These are phyloP conservation scores for Patagioenas fasciata DNA, from an alignment of 2,113 vertebrate genomes.

Conservation along the genomic window DNA sequence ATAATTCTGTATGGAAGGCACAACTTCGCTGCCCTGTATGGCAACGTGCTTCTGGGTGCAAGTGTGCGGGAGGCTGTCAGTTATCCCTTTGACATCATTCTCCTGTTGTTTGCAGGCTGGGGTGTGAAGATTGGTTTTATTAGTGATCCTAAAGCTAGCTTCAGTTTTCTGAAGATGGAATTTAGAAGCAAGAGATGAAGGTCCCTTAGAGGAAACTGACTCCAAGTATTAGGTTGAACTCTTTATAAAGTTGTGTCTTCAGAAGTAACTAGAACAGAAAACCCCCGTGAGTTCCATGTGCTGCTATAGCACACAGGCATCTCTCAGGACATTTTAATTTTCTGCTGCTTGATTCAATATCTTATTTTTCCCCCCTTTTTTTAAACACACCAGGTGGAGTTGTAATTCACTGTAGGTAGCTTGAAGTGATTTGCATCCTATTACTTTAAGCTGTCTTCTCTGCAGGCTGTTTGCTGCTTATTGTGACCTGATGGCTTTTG, in stretches of 20 bases:
- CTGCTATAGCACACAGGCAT: neutral
- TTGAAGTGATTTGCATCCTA: neutral
- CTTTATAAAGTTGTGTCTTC: neutral
- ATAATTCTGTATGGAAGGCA: neutral
- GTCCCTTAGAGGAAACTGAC: neutral
- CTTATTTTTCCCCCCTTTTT: neutral
- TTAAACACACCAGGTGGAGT: neutral
- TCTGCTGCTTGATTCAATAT: neutral
- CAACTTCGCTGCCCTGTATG: accelerated
- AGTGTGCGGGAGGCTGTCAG: neutral
- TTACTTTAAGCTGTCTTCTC: neutral
- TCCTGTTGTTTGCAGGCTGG: neutral
- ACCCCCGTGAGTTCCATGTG: neutral
- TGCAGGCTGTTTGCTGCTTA: neutral
- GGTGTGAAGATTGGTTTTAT: neutral
- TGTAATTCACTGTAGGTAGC: neutral
- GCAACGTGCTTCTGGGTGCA: accelerated
- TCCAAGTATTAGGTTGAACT: neutral
- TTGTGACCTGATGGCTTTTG: neutral
- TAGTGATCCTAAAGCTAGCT: neutral
- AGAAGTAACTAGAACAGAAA: neutral
- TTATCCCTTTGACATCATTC: neutral
- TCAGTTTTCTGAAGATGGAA: neutral
- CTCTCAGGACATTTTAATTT: neutral
- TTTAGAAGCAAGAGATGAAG: neutral